Evolutionary conservation across 2,113 vertebrate genomes (phyloP), one percentile per base, ranked within the genome.

Genomic region (Lamprotornis superbus): DNA sequence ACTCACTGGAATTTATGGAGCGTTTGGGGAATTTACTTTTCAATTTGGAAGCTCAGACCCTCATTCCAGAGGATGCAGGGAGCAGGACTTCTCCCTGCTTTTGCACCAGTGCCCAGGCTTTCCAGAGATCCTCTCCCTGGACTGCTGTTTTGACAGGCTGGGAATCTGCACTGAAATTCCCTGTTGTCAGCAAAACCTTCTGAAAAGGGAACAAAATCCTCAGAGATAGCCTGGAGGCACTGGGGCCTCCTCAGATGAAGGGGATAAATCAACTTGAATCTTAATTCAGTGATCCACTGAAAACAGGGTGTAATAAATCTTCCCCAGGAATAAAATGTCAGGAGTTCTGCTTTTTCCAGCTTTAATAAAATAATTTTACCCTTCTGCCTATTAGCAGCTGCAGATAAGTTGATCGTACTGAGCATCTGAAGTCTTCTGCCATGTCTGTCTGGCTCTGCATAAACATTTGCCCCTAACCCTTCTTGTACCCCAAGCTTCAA

Each of bases 81-180:
- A 57, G 31, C 3, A 8, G 67, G 39, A 35, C 21, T 42, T 3
- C 2, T 57, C 61, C 69, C 42, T 44, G 30, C 10, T 70, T 75
- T 30, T 23, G 56, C 5, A 4, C 57, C 5, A 12, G 42, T 27
- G 37, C 55, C 55, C 31, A 7, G 28, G 11, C 31, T 70, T 28
- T 60, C 39, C 0, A 2, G 50, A 28, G 57, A 49, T n/a, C 42
- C 27, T 52, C 17, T 53, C 52, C 37, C 74, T 10, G 30, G 10
- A 6, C 23, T 0, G 0, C 27, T 0, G 1, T 16, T 11, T 9
- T 56, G 24, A 14, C 31, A 22, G 37, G 33, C 59, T 53, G 73
- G 55, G 49, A 52, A 70, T 44, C 55, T 2, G 5, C 33, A 2
- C 28, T 7, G 33, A 12, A 67, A 59, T 42, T 50, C 60, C 57